Evolutionary conservation across 2,888 invertebrate species (phyloP).

Genomic region (Dromius quadrimaculatus): DNA sequence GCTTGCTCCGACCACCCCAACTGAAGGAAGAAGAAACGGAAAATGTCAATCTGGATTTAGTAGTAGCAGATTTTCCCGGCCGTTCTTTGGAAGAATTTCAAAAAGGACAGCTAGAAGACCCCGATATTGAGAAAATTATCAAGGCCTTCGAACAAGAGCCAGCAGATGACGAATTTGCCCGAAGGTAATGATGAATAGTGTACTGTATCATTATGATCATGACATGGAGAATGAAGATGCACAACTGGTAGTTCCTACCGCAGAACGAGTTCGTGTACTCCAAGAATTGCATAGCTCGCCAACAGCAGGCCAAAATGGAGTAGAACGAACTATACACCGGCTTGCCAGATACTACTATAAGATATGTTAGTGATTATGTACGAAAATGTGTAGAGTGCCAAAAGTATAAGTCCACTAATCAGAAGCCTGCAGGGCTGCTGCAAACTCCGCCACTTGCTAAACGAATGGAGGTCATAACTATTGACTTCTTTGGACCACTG

Average conservation of each 20-base stretch:
- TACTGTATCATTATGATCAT: slow-evolving; percentile 49
- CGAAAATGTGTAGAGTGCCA: not conserved
- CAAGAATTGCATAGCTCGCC: not conserved
- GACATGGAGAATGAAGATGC: slow-evolving; percentile 13
- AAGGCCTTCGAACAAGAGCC: slow-evolving; percentile 19
- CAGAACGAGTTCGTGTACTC: not conserved
- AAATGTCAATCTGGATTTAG: not conserved
- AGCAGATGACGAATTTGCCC: not conserved
- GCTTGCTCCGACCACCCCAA: not conserved
- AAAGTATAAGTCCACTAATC: not conserved
- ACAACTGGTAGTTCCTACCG: not conserved
- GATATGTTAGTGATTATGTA: not conserved
- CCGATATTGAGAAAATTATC: slow-evolving; percentile 49
- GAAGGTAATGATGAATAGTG: slow-evolving; percentile 40
- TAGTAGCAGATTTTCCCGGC: no score
- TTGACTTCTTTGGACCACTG: no score
- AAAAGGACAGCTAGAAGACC: slow-evolving; percentile 3
- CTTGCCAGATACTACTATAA: not conserved
- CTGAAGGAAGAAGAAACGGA: no score
- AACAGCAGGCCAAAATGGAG: not conserved
- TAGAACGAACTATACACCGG: not conserved
- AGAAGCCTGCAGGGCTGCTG: no score
- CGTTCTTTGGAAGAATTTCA: no score
- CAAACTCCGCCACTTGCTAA: no score
- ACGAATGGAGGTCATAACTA: no score